Base-by-base conservation (phyloP, 2,113 vertebrate species). In the Callipepla squamata region DNA sequence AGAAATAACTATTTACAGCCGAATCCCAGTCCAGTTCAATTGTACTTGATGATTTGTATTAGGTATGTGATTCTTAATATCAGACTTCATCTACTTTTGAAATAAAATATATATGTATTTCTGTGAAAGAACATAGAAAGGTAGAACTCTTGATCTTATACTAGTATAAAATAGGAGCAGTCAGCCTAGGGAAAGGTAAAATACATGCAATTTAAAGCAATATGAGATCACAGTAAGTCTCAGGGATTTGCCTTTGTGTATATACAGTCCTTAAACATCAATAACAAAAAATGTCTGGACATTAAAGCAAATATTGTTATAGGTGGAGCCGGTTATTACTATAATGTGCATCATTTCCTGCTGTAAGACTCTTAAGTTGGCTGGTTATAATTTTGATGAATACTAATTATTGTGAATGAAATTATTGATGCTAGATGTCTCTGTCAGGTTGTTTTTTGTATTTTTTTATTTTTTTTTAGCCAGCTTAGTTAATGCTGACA, bases 271-370 rank as follows among this genome's bases (percentile, higher is more conserved):
- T n/a, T 2, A 25, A 70, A 70, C 3, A 23, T 44, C 23, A 26
- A 10, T 55, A 12, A 40, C 61, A 55, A 50, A 65, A 62, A 63
- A 75, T 42, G 8, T 40, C 32, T 77, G 68, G 15, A 48, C 36
- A 77, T 89, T 77, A 89, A 92, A 91, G 76, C 34, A 91, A 93
- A 89, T 85, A 44, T 82, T 80, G 34, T 89, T 96, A 82, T 19
- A 70, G 25, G 38, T 83, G 47, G 81, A 93, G 51, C 17, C 20
- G 3, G 30, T 88, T 65, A 78, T 92, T 81, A 75, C 38, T 63
- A 8, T 94, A 87, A 86, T 87, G 32, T 63, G 44, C 59, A 72
- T 61, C 22, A 88, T 89, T 95, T 97, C 89, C 91, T 80, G 68
- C 19, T 65, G 13, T 25, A 69, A 50, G 47, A 50, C 44, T 66